Base-by-base conservation (phyloP, 2,888 invertebrate species). In the Colostygia pectinataria region DNA sequence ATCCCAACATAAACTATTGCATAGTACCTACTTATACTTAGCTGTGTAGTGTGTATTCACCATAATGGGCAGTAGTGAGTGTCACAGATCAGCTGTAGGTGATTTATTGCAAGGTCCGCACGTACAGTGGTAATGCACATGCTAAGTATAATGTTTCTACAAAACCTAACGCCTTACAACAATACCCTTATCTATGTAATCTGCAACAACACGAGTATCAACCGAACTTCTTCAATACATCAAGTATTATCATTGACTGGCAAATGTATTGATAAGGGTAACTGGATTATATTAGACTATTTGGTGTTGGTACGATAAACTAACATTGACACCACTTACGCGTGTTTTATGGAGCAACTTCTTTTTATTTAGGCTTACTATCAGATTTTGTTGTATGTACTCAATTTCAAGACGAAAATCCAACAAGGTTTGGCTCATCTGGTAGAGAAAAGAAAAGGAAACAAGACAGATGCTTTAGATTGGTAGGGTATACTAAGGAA, bases 221-320 rank as follows among this genome's bases (percentile, higher is more conserved):
- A 57, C 38, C 46, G 12, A 57, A 58, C 66, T 68, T 61, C 68
- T 71, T 67, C 68, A 70, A 74, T 72, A 76, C 68, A 74, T 77
- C 74, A 78, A 66, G 36, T 31, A 57, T 75, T 74, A 79, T 79
- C 77, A 55, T 37, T 66, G 64, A 69, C 65, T 65, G 73, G 59
- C 71, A 70, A 73, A 64, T 70, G 34, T 31, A 32, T 54, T 59
- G 72, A 74, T 68, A 73, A 65, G 44, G 55, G 55, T 53, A 44
- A 40, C 33, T 57, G 55, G 51, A 54, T 65, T 55, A 53, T 52
- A 57, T 48, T 44, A 23, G 40, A 7, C 46, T 38, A 32, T 49
- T 44, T 31, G 48, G 44, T 32, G 45, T 20, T n/a, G n/a, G 6
- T 5, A 20, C 37, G 39, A 47, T 48, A 56, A 54, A 56, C 47